Conservation (phyloP, 2,888 invertebrate species). For the Erannis defoliaria region DNA sequence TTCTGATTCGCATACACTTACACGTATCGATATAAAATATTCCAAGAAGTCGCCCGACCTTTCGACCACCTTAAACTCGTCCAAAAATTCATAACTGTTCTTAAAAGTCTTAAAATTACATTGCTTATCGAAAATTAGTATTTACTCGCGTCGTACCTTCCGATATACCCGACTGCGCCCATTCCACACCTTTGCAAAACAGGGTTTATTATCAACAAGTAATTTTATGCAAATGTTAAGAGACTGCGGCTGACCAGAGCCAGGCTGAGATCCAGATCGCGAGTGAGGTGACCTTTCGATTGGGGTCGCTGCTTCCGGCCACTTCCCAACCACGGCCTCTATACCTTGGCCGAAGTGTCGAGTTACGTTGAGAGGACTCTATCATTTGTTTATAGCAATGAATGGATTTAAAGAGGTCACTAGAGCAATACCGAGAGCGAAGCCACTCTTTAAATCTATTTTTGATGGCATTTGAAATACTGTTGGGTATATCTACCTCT, state of each 20-base stretch:
- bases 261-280: conserved; percentile 45
- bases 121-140: conserved; percentile 32
- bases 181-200: conserved; percentile 30
- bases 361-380: conserved; percentile 37
- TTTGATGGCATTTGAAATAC: neutral
- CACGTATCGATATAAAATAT: neutral
- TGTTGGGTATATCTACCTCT: too few species aligned
- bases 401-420: neutral
- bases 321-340: conserved; percentile 45
- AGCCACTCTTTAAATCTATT: neutral
- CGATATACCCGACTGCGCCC: conserved; percentile 18
- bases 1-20: conserved; percentile 4
- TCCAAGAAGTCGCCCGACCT: conserved; percentile 15
- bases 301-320: conserved; percentile 58
- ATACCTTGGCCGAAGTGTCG: conserved; percentile 41
- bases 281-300: conserved; percentile 63
- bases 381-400: conserved; percentile 14
- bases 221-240: conserved; percentile 37
- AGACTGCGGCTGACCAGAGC: conserved; percentile 17
- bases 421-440: neutral
- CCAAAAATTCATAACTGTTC: conserved; percentile 33
- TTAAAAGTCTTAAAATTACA: conserved; percentile 32
- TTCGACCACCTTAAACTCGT: conserved; percentile 27
- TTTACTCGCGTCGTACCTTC: conserved; percentile 17
- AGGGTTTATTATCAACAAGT: conserved; percentile 33